Conservation (phyloP, 2,797 vertebrate genomes). For the Synaphobranchus kaupii region DNA sequence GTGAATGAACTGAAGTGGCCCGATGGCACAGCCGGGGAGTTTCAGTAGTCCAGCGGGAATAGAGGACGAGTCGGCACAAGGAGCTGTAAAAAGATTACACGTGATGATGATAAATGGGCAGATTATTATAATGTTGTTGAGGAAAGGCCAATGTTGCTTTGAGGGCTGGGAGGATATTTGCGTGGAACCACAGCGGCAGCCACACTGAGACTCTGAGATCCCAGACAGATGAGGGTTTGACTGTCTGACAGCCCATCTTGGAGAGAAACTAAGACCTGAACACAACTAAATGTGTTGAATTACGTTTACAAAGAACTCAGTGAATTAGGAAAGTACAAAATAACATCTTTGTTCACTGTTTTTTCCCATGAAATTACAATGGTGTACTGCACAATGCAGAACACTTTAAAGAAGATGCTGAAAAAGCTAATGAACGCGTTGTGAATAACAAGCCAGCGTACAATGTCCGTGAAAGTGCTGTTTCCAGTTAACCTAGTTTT, state of each 20-base stretch:
- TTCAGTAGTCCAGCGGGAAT: background rate
- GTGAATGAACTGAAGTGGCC: background rate
- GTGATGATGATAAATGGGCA: background rate
- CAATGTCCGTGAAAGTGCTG: background rate
- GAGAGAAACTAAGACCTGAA: background rate
- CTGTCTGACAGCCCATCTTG: background rate
- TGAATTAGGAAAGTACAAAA: background rate
- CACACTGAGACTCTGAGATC: background rate
- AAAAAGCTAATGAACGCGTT: background rate
- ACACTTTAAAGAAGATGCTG: background rate
- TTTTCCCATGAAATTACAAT: background rate
- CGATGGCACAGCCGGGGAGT: background rate
- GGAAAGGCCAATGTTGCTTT: background rate
- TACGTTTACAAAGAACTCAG: background rate
- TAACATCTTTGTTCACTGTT: background rate
- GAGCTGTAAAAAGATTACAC: background rate
- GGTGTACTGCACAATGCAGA: background rate
- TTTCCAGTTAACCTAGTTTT: background rate
- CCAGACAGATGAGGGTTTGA: no score
- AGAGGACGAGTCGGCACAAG: background rate
- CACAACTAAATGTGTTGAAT: background rate
- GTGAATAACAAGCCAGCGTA: background rate
- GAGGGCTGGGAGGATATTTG: background rate
- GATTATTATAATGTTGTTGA: background rate
- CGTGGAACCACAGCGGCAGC: background rate